phyloP scores from a whole-genome alignment of 2,888 invertebrate genomes.

The Pterobdella sp. region DNA sequence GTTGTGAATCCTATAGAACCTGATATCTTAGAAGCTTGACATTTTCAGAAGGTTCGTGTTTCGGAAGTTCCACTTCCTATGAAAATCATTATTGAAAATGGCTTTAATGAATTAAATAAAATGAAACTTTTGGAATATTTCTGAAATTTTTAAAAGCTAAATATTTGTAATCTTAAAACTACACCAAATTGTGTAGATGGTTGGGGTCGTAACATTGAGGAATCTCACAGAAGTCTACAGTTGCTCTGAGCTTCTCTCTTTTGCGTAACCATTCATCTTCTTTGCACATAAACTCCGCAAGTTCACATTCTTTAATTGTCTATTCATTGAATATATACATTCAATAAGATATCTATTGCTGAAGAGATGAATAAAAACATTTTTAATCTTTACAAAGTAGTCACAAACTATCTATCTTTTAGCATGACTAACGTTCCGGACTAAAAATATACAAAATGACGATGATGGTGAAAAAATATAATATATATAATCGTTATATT shows the following conservation, averaged over 20 bases:
- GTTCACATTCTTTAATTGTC: background rate
- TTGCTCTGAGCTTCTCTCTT: background rate
- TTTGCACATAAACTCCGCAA: no score
- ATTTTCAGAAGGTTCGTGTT: background rate
- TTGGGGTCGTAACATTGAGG: background rate
- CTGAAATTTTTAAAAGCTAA: background rate
- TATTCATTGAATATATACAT: no score
- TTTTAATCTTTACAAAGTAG: no score
- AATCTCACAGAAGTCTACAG: background rate
- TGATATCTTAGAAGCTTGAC: background rate
- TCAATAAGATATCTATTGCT: no score
- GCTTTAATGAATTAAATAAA: no score
- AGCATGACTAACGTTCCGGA: no score
- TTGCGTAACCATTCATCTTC: background rate
- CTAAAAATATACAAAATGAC: no score
- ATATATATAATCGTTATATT: no score
- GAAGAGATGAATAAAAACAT: no score
- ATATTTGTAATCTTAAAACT: background rate
- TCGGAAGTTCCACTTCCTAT: background rate
- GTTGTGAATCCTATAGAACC: background rate
- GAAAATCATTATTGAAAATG: background rate
- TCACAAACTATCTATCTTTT: no score
- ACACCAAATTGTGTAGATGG: background rate
- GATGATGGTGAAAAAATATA: no score
- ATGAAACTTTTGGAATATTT: no score